Evolutionary conservation across 2,888 invertebrate species (phyloP), one percentile per base, ranked within the genome.

Genomic region (Lasius fuliginosus): DNA sequence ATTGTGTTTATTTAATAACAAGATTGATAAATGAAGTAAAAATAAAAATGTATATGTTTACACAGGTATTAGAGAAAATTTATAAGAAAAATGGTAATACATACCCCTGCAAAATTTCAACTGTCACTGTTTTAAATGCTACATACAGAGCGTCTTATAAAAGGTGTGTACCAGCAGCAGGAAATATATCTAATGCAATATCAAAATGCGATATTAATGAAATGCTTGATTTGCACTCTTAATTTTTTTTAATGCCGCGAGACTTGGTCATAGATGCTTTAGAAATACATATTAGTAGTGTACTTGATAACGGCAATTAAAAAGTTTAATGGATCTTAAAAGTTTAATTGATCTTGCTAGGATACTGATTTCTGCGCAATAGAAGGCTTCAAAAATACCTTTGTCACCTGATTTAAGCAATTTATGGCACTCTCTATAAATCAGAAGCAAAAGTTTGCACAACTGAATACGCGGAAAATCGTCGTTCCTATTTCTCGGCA

Each of bases 111-210:
- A 71, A 79, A 79, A 71, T 58, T 79, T 64, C 18, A 79, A 79
- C 36, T 79, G 49, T 79, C 58, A 60, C n/a, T 33, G n/a, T 60
- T 46, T 60, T 73, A 79, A 79, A 79, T 79, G 79, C 79, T 60
- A 42, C 36, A 33, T 46, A 73, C 74, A 79, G 73, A 79, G 18
- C 36, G 73, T 79, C 18, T 23, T 27, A 73, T 23, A 36, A 73
- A 73, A 73, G 46, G 12, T 60, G 46, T 30, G 58, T 73, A 79
- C 11, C 79, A 79, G 79, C 18, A 79, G 79, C 79, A 79, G 79
- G 79, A 60, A 60, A 79, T 71, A n/a, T n/a, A 60, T 6, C 3
- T 79, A 58, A 56, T 3, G 30, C 18, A 53, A 40, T 46, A 60
- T 2, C 33, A 18, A 79, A 60, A 79, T 60, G 58, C 46, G 69